Percentiles rank a stretch among this genome's conserved stretches.
Conservation (phyloP, 2,797 vertebrate genomes). For the Knipowitschia caucasica region DNA sequence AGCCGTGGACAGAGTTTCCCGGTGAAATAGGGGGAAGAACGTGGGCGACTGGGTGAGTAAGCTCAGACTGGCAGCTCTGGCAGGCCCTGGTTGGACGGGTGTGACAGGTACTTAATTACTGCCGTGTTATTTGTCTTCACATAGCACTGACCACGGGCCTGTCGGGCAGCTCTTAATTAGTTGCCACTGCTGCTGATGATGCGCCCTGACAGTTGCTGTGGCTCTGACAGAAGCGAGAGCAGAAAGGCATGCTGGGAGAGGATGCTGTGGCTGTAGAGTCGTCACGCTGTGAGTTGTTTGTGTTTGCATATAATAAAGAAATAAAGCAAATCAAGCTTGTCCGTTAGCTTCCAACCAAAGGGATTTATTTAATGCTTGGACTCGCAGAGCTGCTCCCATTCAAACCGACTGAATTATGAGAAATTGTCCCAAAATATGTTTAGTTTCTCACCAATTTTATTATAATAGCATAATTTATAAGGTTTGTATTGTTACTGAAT, state of each 20-base stretch:
- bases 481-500: no score
- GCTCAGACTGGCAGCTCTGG: conserved; percentile 40
- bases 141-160: conserved; percentile 50
- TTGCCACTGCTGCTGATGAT: conserved; percentile 58
- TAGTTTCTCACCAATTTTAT: no score
- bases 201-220: conserved; percentile 54
- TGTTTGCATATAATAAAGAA: conserved; percentile 29
- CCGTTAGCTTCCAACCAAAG: conserved; percentile 40
- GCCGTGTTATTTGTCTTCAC: conserved; percentile 41
- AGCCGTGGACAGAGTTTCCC: conserved; percentile 1
- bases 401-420: no score
- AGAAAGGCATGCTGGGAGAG: conserved; percentile 68
- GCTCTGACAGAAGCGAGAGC: conserved; percentile 62
- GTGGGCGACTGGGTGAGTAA: conserved; percentile 40
- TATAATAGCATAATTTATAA: no score
- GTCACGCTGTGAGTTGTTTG: conserved; percentile 29
- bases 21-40: conserved; percentile 5
- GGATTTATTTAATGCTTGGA: conserved; percentile 5
- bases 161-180: conserved; percentile 70
- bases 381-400: not conserved
- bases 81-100: conserved; percentile 6
- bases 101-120: conserved; percentile 52
- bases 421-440: no score
- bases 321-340: conserved; percentile 27
- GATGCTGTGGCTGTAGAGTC: conserved; percentile 49